Percentiles rank a stretch among this genome's conserved stretches.
Evolutionary conservation across 2,113 vertebrate genomes (phyloP).

Genomic region (Thomomys bottae): DNA sequence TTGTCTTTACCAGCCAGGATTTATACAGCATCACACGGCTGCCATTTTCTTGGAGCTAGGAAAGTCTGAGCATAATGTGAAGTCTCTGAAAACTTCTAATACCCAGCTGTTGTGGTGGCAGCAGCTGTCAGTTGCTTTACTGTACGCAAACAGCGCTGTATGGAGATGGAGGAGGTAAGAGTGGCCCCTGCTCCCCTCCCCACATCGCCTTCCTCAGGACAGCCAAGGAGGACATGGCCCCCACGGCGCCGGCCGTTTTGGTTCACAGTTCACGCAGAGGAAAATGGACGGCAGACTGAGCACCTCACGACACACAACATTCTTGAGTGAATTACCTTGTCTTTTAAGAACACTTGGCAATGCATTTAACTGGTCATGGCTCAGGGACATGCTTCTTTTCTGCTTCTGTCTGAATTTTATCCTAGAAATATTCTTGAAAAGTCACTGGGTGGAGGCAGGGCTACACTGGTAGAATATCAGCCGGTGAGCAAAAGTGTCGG

Average conservation of each 20-base stretch:
- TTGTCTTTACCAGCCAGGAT: background rate
- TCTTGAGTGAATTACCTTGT: constrained; percentile 58
- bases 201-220: background rate
- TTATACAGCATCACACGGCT: background rate
- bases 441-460: too few species aligned
- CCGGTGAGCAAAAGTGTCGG: too few species aligned
- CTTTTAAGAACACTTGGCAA: constrained; percentile 57
- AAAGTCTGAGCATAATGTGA: constrained; percentile 38
- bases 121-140: constrained; percentile 6
- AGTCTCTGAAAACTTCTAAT: constrained; percentile 2
- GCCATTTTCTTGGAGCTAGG: constrained; percentile 48
- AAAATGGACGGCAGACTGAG: constrained; percentile 31
- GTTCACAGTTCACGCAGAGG: constrained; percentile 54
- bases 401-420: constrained; percentile 58
- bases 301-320: constrained; percentile 53
- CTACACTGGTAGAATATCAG: too few species aligned
- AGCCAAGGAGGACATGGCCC: background rate
- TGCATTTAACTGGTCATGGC: constrained; percentile 43
- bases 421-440: background rate
- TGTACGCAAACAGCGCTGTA: background rate
- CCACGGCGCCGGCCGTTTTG: too few species aligned
- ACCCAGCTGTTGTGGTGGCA: background rate
- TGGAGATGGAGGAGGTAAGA: background rate
- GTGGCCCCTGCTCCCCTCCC: background rate
- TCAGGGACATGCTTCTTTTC: constrained; percentile 51